Evolutionary conservation across 2,797 vertebrate species (phyloP), one percentile per base, ranked within the genome.

Genomic region (Argya squamiceps): DNA sequence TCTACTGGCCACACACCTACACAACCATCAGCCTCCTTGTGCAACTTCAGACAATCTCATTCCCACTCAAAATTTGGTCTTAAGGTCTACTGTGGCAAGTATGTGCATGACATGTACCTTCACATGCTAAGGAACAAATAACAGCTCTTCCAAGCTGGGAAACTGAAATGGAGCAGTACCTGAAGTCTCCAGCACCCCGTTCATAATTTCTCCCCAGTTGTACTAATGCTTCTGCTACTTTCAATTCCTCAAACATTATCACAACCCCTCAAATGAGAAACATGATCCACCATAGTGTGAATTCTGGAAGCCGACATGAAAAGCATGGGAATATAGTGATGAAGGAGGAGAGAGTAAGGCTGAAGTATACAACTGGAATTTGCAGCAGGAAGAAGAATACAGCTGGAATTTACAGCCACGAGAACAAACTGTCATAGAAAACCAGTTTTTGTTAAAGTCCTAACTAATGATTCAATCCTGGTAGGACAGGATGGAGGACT

Each of bases 121-220:
- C 29, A 64, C 46, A 46, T 73, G 60, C 53, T 90, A 69, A 81
- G 65, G 84, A 95, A 56, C 46, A 68, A 37, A 41, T n/a, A 86
- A 15, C n/a, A 76, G 44, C 70, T 95, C 34, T 84, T 67, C 52
- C 86, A 96, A 71, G 74, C 53, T 56, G 63, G 65, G 82, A 81
- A 86, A 63, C 21, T 93, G 76, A 97, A 96, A 94, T 27, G 53
- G 83, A 88, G 90, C 29, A 41, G 32, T 67, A 67, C n/a, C 68
- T 82, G 37, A 96, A 88, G 63, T 50, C 75, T 80, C 50, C 30
- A 74, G 65, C 37, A 85, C 27, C 49, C 50, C 2, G 4, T 78
- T 82, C 62, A 20, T 53, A 68, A 76, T 81, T 96, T 86, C 78
- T 95, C 39, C 36, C 52, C 34, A 46, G 60, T 6, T 84, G 27